phyloP scores from a whole-genome alignment of 2,797 vertebrate species.

The Buphagus erythrorhynchus region DNA sequence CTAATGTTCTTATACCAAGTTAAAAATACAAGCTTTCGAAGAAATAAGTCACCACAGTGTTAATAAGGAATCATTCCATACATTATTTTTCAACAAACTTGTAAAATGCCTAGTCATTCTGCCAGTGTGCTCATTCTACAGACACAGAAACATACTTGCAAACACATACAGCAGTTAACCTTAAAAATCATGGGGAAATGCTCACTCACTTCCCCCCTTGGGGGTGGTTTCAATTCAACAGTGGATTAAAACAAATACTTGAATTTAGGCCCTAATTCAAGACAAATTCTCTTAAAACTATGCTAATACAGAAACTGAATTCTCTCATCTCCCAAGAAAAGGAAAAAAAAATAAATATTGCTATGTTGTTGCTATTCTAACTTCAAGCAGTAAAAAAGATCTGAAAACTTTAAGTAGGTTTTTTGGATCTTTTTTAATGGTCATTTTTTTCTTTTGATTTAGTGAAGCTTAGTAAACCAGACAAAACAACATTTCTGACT shows the following conservation, averaged over 20 bases:
- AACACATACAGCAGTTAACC: background rate
- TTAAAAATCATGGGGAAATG: background rate
- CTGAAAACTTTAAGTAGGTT: background rate
- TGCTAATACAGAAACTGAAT: background rate
- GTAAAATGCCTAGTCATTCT: background rate
- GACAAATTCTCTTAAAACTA: background rate
- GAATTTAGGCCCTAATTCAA: background rate
- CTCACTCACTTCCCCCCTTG: background rate
- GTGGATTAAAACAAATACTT: background rate
- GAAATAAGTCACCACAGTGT: background rate
- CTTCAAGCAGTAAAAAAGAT: background rate
- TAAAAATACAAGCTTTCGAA: background rate
- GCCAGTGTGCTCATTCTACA: background rate
- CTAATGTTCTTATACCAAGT: background rate
- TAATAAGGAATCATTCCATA: background rate
- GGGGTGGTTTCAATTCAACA: background rate
- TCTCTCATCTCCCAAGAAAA: background rate
- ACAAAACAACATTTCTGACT: background rate
- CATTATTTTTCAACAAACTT: background rate
- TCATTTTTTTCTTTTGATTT: background rate
- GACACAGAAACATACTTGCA: background rate
- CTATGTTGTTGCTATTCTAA: background rate
- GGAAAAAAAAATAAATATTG: background rate
- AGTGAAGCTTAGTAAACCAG: background rate
- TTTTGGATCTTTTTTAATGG: background rate